Evolutionary conservation across 2,797 vertebrate species (phyloP).

Genomic region (Notoglanidium macrostoma): DNA sequence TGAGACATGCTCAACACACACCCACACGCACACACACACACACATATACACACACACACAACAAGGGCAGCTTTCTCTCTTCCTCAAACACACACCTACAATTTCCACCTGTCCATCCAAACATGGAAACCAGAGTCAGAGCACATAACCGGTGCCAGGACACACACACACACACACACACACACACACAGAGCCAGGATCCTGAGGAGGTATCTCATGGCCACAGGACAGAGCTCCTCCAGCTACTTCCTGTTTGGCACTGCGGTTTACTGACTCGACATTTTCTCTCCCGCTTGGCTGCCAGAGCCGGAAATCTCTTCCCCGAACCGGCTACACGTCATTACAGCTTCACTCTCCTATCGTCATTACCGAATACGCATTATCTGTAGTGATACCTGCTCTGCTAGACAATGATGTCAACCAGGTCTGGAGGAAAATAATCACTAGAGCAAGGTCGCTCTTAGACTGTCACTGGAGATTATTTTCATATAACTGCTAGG

Average conservation of each 20-base stretch:
- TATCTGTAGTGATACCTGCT: not conserved
- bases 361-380: not conserved
- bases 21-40: conserved; percentile 38
- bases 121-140: conserved; percentile 35
- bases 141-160: conserved; percentile 4
- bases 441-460: not conserved
- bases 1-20: conserved; percentile 27
- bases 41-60: conserved; percentile 29
- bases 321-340: not conserved
- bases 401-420: not conserved
- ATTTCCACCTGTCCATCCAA: conserved; percentile 39
- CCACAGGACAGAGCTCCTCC: conserved; percentile 17
- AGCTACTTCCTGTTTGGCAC: conserved; percentile 40
- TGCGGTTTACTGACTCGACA: conserved; percentile 29
- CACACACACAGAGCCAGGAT: conserved; percentile 35
- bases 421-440: not conserved
- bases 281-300: conserved; percentile 9
- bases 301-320: not conserved
- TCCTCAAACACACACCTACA: not conserved
- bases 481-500: not conserved
- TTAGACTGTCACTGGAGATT: not conserved
- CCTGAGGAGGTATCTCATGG: conserved; percentile 31
- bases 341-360: not conserved
- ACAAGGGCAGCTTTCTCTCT: not conserved
- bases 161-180: conserved; percentile 16